Evolutionary conservation across 1,140 invertebrate species (phyloP).

Genomic region (Pseudomyrmex pallidus): DNA sequence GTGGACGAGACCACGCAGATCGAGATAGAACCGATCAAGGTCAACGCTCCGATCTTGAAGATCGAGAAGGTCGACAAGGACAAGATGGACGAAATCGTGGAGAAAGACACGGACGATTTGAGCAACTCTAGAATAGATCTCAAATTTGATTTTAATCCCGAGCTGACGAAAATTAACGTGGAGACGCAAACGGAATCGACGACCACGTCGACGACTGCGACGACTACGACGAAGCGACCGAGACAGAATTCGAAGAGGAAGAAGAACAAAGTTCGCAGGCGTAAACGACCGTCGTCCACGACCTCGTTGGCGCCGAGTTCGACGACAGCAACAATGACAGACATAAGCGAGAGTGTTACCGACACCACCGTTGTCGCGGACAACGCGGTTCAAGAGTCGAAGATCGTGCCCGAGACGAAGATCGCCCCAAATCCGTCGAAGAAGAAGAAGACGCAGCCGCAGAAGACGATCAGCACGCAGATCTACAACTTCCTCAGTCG

Average conservation of each 20-base stretch:
- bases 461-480: constrained; percentile 88
- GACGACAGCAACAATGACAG: constrained; percentile 20
- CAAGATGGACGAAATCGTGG: constrained; percentile 68
- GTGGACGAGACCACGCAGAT: constrained; percentile 74
- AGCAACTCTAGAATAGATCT: constrained; percentile 74
- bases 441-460: constrained; percentile 80
- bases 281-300: constrained; percentile 82
- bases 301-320: constrained; percentile 64
- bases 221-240: constrained; percentile 79
- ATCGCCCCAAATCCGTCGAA: constrained; percentile 78
- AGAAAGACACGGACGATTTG: constrained; percentile 44
- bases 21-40: constrained; percentile 77
- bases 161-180: constrained; percentile 73
- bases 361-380: constrained; percentile 54
- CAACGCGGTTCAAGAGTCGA: constrained; percentile 80
- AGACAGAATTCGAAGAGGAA: constrained; percentile 85
- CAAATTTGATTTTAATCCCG: constrained; percentile 78
- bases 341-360: constrained; percentile 33
- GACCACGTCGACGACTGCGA: constrained; percentile 69
- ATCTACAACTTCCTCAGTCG: constrained; percentile 92
- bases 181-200: constrained; percentile 49
- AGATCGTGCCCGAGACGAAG: constrained; percentile 84
- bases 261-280: constrained; percentile 87
- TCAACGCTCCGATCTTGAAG: constrained; percentile 77
- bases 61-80: constrained; percentile 76